Evolutionary conservation across 2,113 vertebrate species (phyloP).

Genomic region (Dendropsophus ebraccatus): DNA sequence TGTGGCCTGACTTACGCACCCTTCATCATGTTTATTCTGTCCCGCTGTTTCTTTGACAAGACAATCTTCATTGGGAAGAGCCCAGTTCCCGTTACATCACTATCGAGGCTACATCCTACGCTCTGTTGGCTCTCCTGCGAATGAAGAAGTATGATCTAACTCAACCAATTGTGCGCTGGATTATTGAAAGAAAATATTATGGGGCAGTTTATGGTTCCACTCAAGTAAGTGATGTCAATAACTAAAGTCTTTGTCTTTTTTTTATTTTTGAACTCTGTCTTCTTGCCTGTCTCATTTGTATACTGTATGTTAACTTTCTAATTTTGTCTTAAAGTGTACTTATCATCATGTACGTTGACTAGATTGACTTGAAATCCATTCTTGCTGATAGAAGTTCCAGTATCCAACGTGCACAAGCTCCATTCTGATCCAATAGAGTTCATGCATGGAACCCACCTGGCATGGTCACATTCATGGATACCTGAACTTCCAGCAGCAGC

Average conservation of each 20-base stretch:
- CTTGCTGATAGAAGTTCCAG: too few species aligned
- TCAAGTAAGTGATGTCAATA: neutral
- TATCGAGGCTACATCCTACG: constrained; percentile 87
- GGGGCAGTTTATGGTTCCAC: constrained; percentile 69
- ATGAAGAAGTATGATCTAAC: constrained; percentile 64
- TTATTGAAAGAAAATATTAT: constrained; percentile 74
- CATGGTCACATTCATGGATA: too few species aligned
- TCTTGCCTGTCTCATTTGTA: too few species aligned
- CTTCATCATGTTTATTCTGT: neutral
- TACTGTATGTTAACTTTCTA: neutral
- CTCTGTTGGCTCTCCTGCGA: constrained; percentile 79
- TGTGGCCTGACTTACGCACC: too few species aligned
- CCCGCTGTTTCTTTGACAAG: neutral
- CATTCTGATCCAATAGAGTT: too few species aligned
- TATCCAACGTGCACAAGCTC: too few species aligned
- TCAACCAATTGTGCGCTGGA: constrained; percentile 74
- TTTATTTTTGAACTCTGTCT: neutral
- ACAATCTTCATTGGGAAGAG: constrained; percentile 71
- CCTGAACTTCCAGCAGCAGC: too few species aligned
- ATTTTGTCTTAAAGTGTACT: too few species aligned
- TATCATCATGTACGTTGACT: too few species aligned
- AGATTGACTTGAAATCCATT: too few species aligned
- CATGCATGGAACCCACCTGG: too few species aligned
- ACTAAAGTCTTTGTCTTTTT: neutral
- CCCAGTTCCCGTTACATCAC: constrained; percentile 67